Percentiles rank a stretch among this genome's conserved stretches.
Conservation (phyloP, 1,140 invertebrate species). For the Drosophila rufa region DNA sequence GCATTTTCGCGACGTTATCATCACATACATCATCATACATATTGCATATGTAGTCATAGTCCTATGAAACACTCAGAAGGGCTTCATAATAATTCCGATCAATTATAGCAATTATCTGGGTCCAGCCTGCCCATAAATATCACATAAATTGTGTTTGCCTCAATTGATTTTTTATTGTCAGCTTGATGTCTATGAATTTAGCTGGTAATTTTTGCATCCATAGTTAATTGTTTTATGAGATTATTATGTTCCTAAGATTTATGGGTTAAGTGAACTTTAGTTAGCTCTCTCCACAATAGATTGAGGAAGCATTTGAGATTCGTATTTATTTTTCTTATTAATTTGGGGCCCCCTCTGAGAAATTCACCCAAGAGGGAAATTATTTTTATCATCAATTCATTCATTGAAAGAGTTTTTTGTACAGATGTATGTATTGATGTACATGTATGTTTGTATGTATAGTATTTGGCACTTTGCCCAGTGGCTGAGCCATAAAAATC, state of each 20-base stretch:
- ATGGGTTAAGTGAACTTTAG: slow-evolving; percentile 14
- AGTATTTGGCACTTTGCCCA: slow-evolving; percentile 51
- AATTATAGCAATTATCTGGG: slow-evolving; percentile 31
- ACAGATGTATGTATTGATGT: too few species aligned
- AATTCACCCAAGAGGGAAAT: slow-evolving; percentile 10
- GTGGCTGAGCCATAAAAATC: slow-evolving; percentile 35
- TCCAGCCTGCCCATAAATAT: slow-evolving; percentile 23
- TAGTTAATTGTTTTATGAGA: neutral
- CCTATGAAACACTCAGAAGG: neutral
- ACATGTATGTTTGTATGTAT: too few species aligned
- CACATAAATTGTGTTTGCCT: slow-evolving; percentile 18
- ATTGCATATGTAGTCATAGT: neutral
- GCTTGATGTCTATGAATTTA: slow-evolving; percentile 5
- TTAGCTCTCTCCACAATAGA: neutral
- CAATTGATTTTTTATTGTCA: slow-evolving; percentile 29
- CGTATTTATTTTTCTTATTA: neutral
- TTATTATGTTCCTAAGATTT: slow-evolving; percentile 1
- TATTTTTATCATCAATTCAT: slow-evolving; percentile 5
- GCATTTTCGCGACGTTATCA: too few species aligned
- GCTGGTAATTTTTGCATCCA: neutral
- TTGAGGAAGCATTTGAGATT: neutral
- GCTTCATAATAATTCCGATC: slow-evolving; percentile 14
- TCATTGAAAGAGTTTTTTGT: slow-evolving; percentile 5
- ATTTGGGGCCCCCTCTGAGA: neutral
- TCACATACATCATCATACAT: too few species aligned